Base-by-base conservation (phyloP, 2,797 vertebrate species). In the Ptychobarbus kaznakovi region DNA sequence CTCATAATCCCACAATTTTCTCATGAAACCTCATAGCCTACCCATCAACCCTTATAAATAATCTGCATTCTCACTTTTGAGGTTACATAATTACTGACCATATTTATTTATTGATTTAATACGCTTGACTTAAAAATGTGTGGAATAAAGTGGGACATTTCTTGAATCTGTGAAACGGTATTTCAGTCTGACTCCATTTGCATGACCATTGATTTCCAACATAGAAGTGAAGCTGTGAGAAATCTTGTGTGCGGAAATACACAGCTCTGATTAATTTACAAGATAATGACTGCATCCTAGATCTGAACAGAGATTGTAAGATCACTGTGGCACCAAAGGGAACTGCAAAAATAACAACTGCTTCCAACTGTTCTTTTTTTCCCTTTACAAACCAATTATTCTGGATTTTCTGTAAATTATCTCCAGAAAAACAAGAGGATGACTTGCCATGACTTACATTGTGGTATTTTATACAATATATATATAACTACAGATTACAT, bases 311-410 rank as follows among this genome's bases (percentile, higher is more conserved):
- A 32, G 74, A 56, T 76, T 65, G 12, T 58, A 11, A 79, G 61
- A 80, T 80, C 15, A 68, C 49, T 49, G 18, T 35, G 78, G 28
- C 28, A 80, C 28, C 44, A 51, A 22, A 12, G 44, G 44, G 44
- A 46, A 65, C 32, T 46, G 5, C 56, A 42, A 32, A 65, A 46
- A 46, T 79, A 13, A 79, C 77, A 79, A 78, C 22, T 15, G 11
- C 25, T 49, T 80, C 78, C 42, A 46, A 80, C 78, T 66, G 58
- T 6, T 46, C 16, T 77, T 32, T 32, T 80, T 53, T 32, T 61
- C 16, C 8, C n/a, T 73, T 28, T 9, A 25, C 0, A 11, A 77
- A 77, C 22, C 13, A 38, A 18, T 38, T 4, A 35, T 51, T 16
- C 53, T 11, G 13, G 9, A 4, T 56, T 9, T 78, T 42, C 42